phyloP scores from a whole-genome alignment of 92 coral and sea anemone genomes.

The Epizoanthus illoricatus region DNA sequence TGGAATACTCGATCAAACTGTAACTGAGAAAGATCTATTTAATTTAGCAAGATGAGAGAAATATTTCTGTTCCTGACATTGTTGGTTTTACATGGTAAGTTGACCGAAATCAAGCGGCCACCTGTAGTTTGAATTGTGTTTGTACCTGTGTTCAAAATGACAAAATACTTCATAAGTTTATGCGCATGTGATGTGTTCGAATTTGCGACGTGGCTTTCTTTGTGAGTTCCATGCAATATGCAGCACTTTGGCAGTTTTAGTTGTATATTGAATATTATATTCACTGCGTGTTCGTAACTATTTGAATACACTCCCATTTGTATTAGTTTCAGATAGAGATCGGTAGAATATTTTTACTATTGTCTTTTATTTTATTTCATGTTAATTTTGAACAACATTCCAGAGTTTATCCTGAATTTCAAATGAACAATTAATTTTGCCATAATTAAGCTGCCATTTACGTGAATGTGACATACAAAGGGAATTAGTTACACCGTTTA shows the following conservation, averaged over 20 bases:
- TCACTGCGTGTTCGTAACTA: not conserved
- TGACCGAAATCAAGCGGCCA: not conserved
- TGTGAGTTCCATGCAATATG: not conserved
- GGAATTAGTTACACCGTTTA: too few relatives aligned
- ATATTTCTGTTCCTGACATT: not conserved
- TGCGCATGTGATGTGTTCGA: not conserved
- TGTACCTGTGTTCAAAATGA: not conserved
- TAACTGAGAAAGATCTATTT: not conserved
- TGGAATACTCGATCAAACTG: not conserved
- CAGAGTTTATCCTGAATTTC: not conserved
- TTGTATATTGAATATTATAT: not conserved
- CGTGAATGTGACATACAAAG: too few relatives aligned
- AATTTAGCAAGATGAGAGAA: conserved; percentile 8
- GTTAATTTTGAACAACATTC: not conserved
- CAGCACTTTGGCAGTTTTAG: not conserved
- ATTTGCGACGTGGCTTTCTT: conserved; percentile 18
- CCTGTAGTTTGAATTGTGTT: not conserved
- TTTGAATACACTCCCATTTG: not conserved
- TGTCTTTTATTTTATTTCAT: not conserved
- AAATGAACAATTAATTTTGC: not conserved
- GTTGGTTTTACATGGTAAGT: conserved; percentile 16
- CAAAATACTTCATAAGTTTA: not conserved
- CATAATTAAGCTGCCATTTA: not conserved
- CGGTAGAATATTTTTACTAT: too few relatives aligned
- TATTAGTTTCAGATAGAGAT: too few relatives aligned